These are phyloP conservation scores for Coenonympha glycerion DNA, from an alignment of 2,888 invertebrate species.

Conservation along the genomic window DNA sequence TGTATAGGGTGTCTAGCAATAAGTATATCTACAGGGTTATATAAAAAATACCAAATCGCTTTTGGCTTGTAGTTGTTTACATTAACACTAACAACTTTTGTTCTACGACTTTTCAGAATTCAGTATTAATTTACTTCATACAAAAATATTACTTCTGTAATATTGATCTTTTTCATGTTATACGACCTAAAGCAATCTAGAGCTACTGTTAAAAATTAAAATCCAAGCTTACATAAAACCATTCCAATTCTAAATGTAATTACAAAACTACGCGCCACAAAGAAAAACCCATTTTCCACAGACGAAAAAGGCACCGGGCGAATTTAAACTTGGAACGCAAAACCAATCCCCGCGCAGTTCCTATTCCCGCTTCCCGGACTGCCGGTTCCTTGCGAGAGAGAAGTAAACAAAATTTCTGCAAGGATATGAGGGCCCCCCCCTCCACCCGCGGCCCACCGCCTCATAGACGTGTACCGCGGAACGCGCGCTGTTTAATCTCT, in stretches of 20 bases:
- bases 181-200: no score
- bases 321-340: slow-evolving; percentile 43
- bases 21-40: no score
- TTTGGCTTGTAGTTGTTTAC: no score
- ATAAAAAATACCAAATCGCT: no score
- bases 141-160: no score
- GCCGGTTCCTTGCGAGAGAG: slow-evolving; percentile 66
- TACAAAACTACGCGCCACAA: slow-evolving; percentile 31
- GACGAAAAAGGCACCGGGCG: slow-evolving; percentile 31
- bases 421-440: slow-evolving; percentile 62
- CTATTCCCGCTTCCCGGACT: slow-evolving; percentile 50
- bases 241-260: slow-evolving; percentile 30
- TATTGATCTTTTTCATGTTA: no score
- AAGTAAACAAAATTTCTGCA: slow-evolving; percentile 76
- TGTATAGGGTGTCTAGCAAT: no score
- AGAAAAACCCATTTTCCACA: slow-evolving; percentile 18
- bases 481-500: not conserved
- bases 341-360: slow-evolving; percentile 54
- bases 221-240: not conserved
- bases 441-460: slow-evolving; percentile 33
- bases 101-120: no score
- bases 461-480: slow-evolving; percentile 8
- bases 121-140: no score
- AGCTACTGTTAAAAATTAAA: no score
- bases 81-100: no score